These are phyloP conservation scores for Schizothorax lantsangensis DNA, from an alignment of 2,797 vertebrate genomes.

Conservation along the genomic window DNA sequence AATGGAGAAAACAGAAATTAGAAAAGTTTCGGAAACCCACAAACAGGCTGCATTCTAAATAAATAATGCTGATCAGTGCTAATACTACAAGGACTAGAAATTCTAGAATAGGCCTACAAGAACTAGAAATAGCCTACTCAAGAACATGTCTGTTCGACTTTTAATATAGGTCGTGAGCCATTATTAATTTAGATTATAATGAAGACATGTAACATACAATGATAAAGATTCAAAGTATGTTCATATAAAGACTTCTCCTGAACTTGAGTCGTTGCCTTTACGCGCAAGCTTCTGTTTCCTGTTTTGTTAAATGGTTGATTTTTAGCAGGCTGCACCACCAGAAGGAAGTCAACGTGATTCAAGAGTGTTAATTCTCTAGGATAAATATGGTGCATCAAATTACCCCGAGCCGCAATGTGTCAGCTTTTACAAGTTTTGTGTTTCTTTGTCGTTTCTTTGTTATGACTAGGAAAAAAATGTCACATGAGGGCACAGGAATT, in stretches of 20 bases:
- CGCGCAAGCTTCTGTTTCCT: neutral
- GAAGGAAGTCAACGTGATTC: neutral
- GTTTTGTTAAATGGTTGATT: neutral
- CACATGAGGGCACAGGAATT: neutral
- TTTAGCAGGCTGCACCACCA: neutral
- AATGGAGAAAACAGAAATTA: conserved; percentile 42
- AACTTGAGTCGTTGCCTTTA: neutral
- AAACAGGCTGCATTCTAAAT: neutral
- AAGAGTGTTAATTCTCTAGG: conserved; percentile 75
- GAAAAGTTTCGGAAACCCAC: conserved; percentile 17
- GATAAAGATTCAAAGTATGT: neutral
- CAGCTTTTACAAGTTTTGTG: conserved; percentile 65
- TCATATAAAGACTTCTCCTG: neutral
- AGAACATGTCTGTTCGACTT: neutral
- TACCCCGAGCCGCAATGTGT: conserved; percentile 62
- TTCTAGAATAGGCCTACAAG: neutral
- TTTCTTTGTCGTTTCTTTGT: conserved; percentile 72
- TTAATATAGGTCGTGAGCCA: neutral
- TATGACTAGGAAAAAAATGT: conserved; percentile 72
- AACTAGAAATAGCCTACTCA: neutral
- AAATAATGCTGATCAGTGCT: neutral
- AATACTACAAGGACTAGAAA: neutral
- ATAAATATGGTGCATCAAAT: conserved; percentile 70
- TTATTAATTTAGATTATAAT: neutral
- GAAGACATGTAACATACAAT: neutral